These are phyloP conservation scores for Phataginus tricuspis DNA, from an alignment of 2,797 vertebrate species.

Conservation along the genomic window DNA sequence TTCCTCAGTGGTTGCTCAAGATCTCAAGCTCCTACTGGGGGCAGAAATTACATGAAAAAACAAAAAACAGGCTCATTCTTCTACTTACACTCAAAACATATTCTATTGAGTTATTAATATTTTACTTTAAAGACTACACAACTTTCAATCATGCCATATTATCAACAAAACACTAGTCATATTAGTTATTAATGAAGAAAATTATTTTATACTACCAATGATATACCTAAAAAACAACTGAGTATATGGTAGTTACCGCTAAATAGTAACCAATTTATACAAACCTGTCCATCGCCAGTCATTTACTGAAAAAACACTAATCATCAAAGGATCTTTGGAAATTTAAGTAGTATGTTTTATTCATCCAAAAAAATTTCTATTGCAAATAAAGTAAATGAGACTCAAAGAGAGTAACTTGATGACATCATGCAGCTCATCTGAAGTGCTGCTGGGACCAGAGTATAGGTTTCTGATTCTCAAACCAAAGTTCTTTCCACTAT, in stretches of 20 bases:
- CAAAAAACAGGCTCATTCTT: neutral
- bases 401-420: neutral
- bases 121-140: neutral
- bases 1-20: neutral
- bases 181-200: conserved; percentile 6
- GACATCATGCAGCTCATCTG: neutral
- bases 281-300: neutral
- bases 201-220: neutral
- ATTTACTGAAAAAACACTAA: neutral
- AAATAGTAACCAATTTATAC: conserved; percentile 16
- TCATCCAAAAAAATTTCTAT: conserved; percentile 14
- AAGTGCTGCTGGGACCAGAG: neutral
- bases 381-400: conserved; percentile 9
- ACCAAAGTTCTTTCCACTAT: neutral
- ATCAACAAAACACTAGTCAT: neutral
- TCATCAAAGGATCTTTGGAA: conserved; percentile 14
- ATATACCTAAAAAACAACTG: neutral
- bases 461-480: neutral
- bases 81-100: neutral
- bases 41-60: neutral
- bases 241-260: neutral
- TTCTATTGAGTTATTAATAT: neutral
- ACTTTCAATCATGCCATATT: neutral
- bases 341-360: conserved; percentile 29
- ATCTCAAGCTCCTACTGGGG: neutral